Conservation (phyloP, 2,797 vertebrate species). For the Microtus californicus region DNA sequence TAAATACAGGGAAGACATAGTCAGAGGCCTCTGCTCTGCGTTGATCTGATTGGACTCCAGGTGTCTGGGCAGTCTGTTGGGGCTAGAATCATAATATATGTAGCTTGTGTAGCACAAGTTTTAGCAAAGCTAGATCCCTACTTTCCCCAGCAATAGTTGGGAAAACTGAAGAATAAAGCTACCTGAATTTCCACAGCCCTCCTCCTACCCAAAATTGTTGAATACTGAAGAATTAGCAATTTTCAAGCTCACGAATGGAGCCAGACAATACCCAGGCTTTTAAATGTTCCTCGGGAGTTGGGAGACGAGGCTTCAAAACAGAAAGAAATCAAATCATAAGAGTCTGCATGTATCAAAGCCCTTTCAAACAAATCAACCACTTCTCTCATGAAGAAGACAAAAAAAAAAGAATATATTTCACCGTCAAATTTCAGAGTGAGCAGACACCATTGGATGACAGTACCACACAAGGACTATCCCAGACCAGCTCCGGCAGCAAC, state of each 20-base stretch:
- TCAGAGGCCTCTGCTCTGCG: no score
- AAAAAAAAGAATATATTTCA: background rate
- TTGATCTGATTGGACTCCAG: background rate
- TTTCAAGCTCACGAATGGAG: constrained; percentile 5
- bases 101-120: background rate
- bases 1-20: background rate
- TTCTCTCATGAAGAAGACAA: constrained; percentile 38
- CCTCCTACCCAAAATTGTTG: background rate
- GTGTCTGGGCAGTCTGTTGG: background rate
- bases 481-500: background rate
- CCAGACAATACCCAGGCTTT: constrained; percentile 45
- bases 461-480: background rate
- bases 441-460: constrained; percentile 27
- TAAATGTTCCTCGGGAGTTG: constrained; percentile 21
- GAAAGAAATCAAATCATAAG: constrained; percentile 18
- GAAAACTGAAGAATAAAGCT: constrained; percentile 24
- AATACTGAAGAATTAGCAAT: constrained; percentile 51
- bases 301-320: constrained; percentile 2
- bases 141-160: constrained; percentile 32
- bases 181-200: background rate
- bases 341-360: background rate
- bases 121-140: background rate
- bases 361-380: constrained; percentile 46
- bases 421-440: constrained; percentile 52
- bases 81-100: background rate